These are phyloP conservation scores for Bedellia somnulentella DNA, from an alignment of 2,888 invertebrate species.

Conservation along the genomic window DNA sequence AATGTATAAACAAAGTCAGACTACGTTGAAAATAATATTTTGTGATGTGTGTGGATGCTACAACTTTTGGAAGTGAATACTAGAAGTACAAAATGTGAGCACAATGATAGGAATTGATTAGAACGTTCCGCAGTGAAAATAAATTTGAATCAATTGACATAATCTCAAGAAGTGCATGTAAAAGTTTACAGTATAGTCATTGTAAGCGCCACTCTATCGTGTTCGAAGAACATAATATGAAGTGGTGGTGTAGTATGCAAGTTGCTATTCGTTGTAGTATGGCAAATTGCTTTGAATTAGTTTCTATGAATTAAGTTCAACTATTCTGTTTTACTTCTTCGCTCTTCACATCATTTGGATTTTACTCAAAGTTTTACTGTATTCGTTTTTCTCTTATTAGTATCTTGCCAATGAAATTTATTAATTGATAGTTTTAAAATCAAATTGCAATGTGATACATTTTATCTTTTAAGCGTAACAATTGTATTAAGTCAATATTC, in stretches of 20 bases:
- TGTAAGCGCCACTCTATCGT: constrained; percentile 37
- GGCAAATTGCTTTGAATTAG: constrained; percentile 40
- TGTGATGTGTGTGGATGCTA: too few species aligned
- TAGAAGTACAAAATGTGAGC: constrained; percentile 58
- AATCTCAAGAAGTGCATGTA: constrained; percentile 53
- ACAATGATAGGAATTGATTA: too few species aligned
- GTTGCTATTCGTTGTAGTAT: constrained; percentile 50
- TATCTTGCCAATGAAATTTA: constrained; percentile 58
- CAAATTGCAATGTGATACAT: constrained; percentile 48
- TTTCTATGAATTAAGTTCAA: constrained; percentile 14
- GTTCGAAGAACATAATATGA: constrained; percentile 43
- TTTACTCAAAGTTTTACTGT: too few species aligned
- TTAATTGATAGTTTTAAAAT: constrained; percentile 27
- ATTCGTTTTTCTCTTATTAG: constrained; percentile 30
- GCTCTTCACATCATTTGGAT: too few species aligned
- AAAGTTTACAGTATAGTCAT: constrained; percentile 24
- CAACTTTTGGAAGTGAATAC: constrained; percentile 20
- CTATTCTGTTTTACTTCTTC: neutral
- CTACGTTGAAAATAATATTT: constrained; percentile 63
- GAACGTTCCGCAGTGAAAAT: too few species aligned
- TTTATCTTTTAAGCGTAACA: constrained; percentile 53
- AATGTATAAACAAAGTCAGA: constrained; percentile 81
- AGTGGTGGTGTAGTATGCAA: constrained; percentile 26
- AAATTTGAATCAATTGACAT: too few species aligned
- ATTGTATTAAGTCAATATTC: too few species aligned